Evolutionary conservation across 2,888 invertebrate genomes (phyloP), one percentile per base, ranked within the genome.

Genomic region (Himalopsyche kuldschensis): DNA sequence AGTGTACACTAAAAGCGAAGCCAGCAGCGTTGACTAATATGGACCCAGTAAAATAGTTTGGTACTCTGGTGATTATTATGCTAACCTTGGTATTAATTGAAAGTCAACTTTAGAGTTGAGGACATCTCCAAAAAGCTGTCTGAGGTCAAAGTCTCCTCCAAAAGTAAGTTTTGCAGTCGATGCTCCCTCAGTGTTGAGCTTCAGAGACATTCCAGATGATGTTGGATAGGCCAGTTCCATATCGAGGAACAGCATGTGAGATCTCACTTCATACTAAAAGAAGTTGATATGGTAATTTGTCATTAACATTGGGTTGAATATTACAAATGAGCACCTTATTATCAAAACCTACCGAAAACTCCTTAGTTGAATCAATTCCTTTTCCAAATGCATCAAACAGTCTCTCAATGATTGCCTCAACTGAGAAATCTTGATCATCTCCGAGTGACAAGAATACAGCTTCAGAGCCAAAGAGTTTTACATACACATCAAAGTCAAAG

Each of bases 391-490:
- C 87, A 2, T 92, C 91, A 76, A 95, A 92, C 8, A 95, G 88
- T 82, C 93, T 91, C 81, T 94, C 93, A n/a, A 95, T 89, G 10
- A 95, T 88, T 3, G 92, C 91, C 76, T 94, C 93, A 31, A 94
- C 91, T 75, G 92, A 90, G 17, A 92, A 90, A 10, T 94, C 93
- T 31, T 93, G 90, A 85, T 93, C 92, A 81, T 94, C 93, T 82
- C 94, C 95, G 30, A 95, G 91, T 80, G 94, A 95, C 0, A 95
- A 89, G 90, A 96, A 97, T 0, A 94, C 90, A 27, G 97, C 90
- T 88, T 98, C 98, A 8, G 96, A 95, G 15, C 98, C 98, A 88
- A 98, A 97, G 20, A 97, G 89, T 88, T 97, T 96, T 8, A 97
- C 87, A 84, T 96, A 97, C 1, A 97, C 86, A 88, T 96, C 97